Evolutionary conservation across 2,888 invertebrate species (phyloP).

Genomic region (Metacarcinus magister): DNA sequence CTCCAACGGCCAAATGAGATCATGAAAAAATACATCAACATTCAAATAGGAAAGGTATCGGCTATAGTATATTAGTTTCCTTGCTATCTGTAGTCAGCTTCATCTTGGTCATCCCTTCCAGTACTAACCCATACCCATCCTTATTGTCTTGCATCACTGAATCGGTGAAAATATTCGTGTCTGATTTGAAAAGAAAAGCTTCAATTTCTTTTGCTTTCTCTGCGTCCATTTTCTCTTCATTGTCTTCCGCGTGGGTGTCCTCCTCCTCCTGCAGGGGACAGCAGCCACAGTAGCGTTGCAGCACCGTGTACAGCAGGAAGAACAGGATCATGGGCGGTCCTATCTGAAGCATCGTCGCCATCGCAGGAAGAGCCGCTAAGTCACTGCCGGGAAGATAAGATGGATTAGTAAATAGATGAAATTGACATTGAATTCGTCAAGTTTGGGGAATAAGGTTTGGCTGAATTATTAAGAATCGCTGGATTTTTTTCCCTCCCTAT

Average conservation of each 20-base stretch:
- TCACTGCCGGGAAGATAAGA: slow-evolving; percentile 64
- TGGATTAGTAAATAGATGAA: too few species aligned
- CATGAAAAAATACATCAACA: neutral
- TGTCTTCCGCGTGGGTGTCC: neutral
- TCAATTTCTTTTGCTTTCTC: neutral
- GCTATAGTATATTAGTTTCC: neutral
- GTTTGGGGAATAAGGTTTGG: too few species aligned
- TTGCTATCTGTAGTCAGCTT: neutral
- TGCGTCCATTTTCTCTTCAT: neutral
- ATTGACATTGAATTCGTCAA: too few species aligned
- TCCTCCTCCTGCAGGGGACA: slow-evolving; percentile 49
- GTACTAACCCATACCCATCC: neutral
- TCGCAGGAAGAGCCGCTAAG: slow-evolving; percentile 75
- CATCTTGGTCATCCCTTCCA: neutral
- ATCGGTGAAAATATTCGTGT: neutral
- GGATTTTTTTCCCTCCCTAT: too few species aligned
- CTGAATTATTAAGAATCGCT: too few species aligned
- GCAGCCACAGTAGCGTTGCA: slow-evolving; percentile 62
- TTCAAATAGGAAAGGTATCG: neutral
- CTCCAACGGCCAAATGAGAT: neutral
- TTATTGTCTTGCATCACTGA: neutral
- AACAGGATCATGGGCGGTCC: slow-evolving; percentile 68
- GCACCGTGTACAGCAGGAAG: slow-evolving; percentile 30
- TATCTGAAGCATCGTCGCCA: slow-evolving; percentile 74
- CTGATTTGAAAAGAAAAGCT: neutral